These are phyloP conservation scores for Ptychoptera contaminata DNA, from an alignment of 2,888 invertebrate genomes.

Conservation along the genomic window DNA sequence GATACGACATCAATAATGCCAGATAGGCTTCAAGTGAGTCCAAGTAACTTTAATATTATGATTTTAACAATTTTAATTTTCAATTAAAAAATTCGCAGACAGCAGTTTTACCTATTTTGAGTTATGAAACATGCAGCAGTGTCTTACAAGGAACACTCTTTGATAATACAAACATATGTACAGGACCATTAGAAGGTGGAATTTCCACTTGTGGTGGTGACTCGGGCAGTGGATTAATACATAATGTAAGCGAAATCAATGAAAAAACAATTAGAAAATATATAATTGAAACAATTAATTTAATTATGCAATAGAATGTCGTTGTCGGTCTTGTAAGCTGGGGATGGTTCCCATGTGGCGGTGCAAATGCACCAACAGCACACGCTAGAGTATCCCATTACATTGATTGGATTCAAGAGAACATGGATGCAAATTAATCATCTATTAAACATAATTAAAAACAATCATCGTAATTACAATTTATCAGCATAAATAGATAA, in stretches of 20 bases:
- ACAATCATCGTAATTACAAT: too few relatives aligned
- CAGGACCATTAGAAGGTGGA: conserved; percentile 2
- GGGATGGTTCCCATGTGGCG: conserved; percentile 3
- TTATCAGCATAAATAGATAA: too few relatives aligned
- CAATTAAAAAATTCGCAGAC: neutral
- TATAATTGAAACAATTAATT: too few relatives aligned
- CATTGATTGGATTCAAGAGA: conserved; percentile 1
- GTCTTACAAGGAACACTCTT: neutral
- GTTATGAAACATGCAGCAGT: neutral
- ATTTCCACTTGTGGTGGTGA: neutral
- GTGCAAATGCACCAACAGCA: neutral
- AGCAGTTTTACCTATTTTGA: neutral
- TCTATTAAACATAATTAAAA: too few relatives aligned
- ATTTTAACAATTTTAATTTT: neutral
- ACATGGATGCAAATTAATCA: neutral
- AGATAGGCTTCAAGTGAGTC: neutral
- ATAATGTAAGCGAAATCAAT: neutral
- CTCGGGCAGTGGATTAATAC: neutral
- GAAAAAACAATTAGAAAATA: neutral
- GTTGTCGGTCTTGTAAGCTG: conserved; percentile 1
- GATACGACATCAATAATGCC: conserved; percentile 1
- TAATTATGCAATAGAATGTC: neutral
- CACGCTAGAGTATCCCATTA: conserved; percentile 1
- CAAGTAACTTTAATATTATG: neutral
- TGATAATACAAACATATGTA: neutral